Evolutionary conservation across 2,888 invertebrate genomes (phyloP), one percentile per base, ranked within the genome.

Genomic region (Microctonus aethiopoides): DNA sequence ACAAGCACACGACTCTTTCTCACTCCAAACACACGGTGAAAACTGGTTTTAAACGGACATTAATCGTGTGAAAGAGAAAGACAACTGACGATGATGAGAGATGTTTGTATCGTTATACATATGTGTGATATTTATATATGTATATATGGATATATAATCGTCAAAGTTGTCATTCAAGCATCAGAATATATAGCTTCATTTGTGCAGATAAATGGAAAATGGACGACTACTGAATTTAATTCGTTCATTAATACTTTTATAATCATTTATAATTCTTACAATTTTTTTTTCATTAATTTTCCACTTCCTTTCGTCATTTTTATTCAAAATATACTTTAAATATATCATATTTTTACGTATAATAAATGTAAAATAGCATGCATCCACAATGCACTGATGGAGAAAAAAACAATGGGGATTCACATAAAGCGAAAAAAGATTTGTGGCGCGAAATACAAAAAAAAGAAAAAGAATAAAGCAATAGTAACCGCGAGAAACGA

Each of bases 11-110:
- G 20, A 46, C 60, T 71, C 69, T 67, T 63, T 70, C 72, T 74
- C 72, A 60, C 74, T 74, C 75, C 73, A 74, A 74, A 72, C 74
- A 74, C 71, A 62, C 57, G 39, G 46, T n/a, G n/a, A n/a, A 7
- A 75, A 75, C 75, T 72, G 75, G 75, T 75, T 75, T 72, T 68
- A 65, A 72, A 67, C 59, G 39, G 10, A 65, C 26, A 65, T 16
- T 46, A 7, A 7, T 16, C 7, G 9, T 46, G 46, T 16, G 46
- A 20, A 46, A 46, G 46, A 46, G 4, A 46, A 32, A 29, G 54
- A 65, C 24, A 41, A 29, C 60, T 62, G 69, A 70, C 41, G 51
- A 74, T 65, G n/a, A n/a, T n/a, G n/a, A n/a, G 66, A 74, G 22
- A 24, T n/a, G 54, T 22, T 26, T 70, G 24, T 11, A 26, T 36